A percentile compares a stretch with the other conserved stretches of the same genome.
Evolutionary conservation across 2,113 vertebrate genomes (phyloP).

Genomic region (Pomatostomus ruficeps): DNA sequence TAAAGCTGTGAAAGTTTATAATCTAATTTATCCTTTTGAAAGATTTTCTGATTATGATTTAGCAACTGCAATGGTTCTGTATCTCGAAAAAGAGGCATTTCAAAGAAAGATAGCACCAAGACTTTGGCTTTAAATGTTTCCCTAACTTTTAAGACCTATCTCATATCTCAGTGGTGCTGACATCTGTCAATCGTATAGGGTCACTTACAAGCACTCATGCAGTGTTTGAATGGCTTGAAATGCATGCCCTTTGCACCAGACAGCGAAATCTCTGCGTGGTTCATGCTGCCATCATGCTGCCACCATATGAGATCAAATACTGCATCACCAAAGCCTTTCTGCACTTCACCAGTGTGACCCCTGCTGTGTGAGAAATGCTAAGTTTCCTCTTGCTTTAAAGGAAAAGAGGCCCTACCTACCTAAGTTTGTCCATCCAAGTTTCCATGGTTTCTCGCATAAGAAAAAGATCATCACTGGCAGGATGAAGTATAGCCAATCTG

Average conservation of each 20-base stretch:
- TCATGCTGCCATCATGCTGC: neutral
- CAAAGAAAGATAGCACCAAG: neutral
- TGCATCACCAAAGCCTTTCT: neutral
- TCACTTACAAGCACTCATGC: neutral
- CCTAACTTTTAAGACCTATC: neutral
- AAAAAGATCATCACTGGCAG: neutral
- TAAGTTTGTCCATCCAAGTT: slow-evolving; percentile 15
- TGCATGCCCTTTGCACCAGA: slow-evolving; percentile 1
- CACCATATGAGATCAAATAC: slow-evolving; percentile 43
- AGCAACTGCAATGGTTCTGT: neutral
- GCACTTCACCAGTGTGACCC: neutral
- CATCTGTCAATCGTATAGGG: neutral
- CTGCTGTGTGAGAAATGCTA: slow-evolving; percentile 36
- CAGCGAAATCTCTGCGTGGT: neutral
- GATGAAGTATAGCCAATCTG: neutral
- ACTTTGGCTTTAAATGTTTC: neutral
- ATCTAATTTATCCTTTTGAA: neutral
- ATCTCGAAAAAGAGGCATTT: neutral
- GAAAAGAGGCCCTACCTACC: neutral
- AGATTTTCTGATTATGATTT: neutral
- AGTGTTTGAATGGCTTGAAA: neutral
- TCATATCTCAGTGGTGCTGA: neutral
- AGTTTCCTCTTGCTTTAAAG: slow-evolving; percentile 32
- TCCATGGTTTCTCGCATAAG: slow-evolving; percentile 16
- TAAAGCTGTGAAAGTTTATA: neutral